Evolutionary conservation across 2,888 invertebrate genomes (phyloP), one percentile per base, ranked within the genome.

Genomic region (Stegophylla sp.): DNA sequence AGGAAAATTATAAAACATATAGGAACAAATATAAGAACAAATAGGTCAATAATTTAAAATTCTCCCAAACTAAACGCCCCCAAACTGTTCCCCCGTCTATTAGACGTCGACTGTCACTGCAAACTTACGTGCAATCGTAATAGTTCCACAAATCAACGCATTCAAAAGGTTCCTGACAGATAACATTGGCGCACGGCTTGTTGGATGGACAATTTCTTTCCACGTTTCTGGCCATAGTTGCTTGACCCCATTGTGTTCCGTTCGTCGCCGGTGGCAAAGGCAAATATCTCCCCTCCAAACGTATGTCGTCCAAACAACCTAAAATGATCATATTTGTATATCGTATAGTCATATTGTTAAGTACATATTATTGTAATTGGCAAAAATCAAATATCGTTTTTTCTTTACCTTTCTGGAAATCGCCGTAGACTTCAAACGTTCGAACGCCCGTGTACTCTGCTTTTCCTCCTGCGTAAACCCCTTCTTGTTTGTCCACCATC

Each of bases 61-160:
- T n/a, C n/a, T n/a, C n/a, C n/a, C n/a, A n/a, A n/a, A n/a, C n/a
- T n/a, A n/a, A n/a, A n/a, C n/a, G n/a, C n/a, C n/a, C n/a, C n/a
- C n/a, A n/a, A n/a, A n/a, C n/a, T 56, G 34, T 81, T 26, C 20
- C 53, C 69, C 69, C n/a, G n/a, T n/a, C n/a, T n/a, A n/a, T n/a
- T 48, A 4, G 15, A 15, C 3, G 34, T 34, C 13, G 34, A 5
- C n/a, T 4, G 4, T 3, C 17, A 20, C n/a, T 10, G 12, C 10
- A 3, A 10, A 93, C 95, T 93, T 88, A 98, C 95, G 97, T 96
- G 95, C 98, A 98, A 87, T 97, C 97, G 86, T 96, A 96, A 88
- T 95, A 94, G 87, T 98, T 98, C 98, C 98, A 98, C 17, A 98
- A 91, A 88, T 96, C 97, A 83, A 95, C 94, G 88, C 97, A 98